Evolutionary conservation across 2,113 vertebrate species (phyloP).

Genomic region (Felis chaus): DNA sequence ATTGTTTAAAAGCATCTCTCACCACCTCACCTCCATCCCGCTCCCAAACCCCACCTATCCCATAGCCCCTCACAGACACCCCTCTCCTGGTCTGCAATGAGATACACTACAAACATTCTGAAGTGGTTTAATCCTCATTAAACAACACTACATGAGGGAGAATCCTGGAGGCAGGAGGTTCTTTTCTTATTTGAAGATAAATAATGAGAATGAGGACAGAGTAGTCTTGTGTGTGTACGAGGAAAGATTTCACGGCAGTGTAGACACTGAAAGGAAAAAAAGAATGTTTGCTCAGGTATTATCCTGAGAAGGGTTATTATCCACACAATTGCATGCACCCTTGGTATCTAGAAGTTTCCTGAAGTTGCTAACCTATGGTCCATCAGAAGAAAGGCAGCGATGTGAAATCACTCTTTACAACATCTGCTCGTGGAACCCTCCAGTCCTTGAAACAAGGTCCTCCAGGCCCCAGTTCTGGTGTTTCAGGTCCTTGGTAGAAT

Average conservation of each 20-base stretch:
- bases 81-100: neutral
- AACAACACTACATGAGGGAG: conserved; percentile 50
- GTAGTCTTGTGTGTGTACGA: neutral
- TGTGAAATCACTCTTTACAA: conserved; percentile 65
- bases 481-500: conserved; percentile 68
- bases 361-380: conserved; percentile 9
- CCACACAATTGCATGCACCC: neutral
- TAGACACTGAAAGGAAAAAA: neutral
- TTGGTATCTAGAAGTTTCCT: conserved; percentile 66
- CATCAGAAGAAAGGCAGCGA: conserved; percentile 55
- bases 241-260: neutral
- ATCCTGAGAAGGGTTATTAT: neutral
- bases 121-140: conserved; percentile 65
- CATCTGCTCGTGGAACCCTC: conserved; percentile 60
- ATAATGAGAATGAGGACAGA: neutral
- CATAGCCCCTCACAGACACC: neutral
- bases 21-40: conserved; percentile 46
- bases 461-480: conserved; percentile 69
- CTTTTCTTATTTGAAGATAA: conserved; percentile 70
- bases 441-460: conserved; percentile 68
- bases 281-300: neutral
- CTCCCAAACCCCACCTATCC: neutral
- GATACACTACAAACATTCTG: conserved; percentile 46
- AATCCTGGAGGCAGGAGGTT: neutral
- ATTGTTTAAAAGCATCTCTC: conserved; percentile 80